phyloP scores from a whole-genome alignment of 1,140 invertebrate species.

The Sarcophaga peregrina region DNA sequence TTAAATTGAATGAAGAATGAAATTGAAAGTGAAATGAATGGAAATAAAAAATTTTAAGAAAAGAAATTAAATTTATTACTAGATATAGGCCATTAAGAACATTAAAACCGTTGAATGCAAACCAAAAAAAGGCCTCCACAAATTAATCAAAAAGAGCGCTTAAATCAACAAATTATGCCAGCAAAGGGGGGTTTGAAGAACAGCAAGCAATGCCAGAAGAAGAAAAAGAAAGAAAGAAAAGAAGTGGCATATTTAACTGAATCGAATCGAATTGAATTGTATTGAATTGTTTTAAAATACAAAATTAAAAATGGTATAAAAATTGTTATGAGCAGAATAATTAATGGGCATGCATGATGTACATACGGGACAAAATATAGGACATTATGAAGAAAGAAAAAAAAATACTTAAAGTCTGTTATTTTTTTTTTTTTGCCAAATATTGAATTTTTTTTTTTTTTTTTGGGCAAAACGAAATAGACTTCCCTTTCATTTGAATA shows the following conservation, averaged over 20 bases:
- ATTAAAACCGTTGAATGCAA: neutral
- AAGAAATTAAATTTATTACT: neutral
- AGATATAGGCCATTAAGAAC: conserved; percentile 13
- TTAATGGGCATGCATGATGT: neutral
- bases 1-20: conserved; percentile 1
- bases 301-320: neutral
- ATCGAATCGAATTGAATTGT: neutral
- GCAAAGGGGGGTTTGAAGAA: neutral
- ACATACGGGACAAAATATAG: neutral
- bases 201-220: neutral
- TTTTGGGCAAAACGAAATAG: neutral
- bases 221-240: neutral
- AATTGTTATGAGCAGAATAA: neutral
- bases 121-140: neutral
- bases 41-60: neutral
- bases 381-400: no score
- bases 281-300: neutral
- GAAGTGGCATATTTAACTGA: conserved; percentile 32
- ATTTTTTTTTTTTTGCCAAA: neutral
- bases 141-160: no score
- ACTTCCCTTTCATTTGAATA: conserved; percentile 37
- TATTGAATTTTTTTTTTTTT: neutral
- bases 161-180: neutral
- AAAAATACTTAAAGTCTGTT: neutral
- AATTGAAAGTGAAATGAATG: neutral